Percentiles rank a stretch among this genome's conserved stretches.
phyloP scores from a whole-genome alignment of 37 sponge, comb jelly and placozoan genomes.

The Beroe forskalii region DNA sequence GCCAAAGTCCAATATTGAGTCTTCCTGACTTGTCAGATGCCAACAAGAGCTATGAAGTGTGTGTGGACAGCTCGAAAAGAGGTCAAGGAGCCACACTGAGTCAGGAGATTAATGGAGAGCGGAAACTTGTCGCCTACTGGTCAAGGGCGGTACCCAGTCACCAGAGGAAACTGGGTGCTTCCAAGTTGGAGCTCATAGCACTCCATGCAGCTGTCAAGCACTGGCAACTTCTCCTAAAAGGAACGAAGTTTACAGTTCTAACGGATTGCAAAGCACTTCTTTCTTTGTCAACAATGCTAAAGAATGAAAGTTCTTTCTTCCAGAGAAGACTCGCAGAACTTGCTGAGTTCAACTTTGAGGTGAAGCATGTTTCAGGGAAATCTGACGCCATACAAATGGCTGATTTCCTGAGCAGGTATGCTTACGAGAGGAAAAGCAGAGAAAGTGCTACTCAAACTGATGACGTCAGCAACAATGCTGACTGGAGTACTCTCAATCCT shows the following conservation, averaged over 20 bases:
- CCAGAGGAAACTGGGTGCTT: constrained; percentile 25
- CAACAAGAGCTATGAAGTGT: neutral
- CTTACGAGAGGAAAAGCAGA: neutral
- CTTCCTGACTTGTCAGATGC: constrained; percentile 30
- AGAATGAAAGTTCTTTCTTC: constrained; percentile 21
- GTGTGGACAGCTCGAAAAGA: constrained; percentile 23
- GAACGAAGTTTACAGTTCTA: constrained; percentile 24
- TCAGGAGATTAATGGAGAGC: neutral
- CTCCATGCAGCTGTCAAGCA: constrained; percentile 42
- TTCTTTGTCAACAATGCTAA: neutral
- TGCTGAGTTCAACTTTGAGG: neutral
- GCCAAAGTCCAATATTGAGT: neutral
- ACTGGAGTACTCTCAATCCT: neutral
- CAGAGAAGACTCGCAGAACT: constrained; percentile 33
- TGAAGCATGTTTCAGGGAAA: neutral
- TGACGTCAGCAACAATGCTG: neutral
- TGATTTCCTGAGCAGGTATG: constrained; percentile 44
- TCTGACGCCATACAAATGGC: constrained; percentile 32
- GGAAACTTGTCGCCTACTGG: constrained; percentile 6
- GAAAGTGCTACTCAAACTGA: constrained; percentile 23
- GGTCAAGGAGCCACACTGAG: constrained; percentile 44
- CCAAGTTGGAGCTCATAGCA: constrained; percentile 16
- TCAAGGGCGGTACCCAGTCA: constrained; percentile 31
- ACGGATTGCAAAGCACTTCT: constrained; percentile 56
- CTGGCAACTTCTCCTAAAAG: neutral